A percentile compares a stretch with the other conserved stretches of the same genome.
These are phyloP conservation scores for Rhabdomys dilectus DNA, from an alignment of 2,113 vertebrate species.

Conservation along the genomic window DNA sequence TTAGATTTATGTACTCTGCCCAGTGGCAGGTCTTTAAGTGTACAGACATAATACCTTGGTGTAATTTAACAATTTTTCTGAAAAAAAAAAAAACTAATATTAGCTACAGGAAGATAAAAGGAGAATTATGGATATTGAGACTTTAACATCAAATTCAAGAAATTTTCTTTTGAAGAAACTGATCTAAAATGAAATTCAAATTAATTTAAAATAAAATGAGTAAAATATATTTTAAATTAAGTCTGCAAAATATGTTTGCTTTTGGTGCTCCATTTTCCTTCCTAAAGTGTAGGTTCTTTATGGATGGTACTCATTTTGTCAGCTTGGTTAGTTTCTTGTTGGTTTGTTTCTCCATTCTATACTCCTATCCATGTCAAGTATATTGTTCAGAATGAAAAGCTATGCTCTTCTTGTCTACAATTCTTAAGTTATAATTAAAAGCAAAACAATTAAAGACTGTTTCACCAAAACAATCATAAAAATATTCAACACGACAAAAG, in stretches of 20 bases:
- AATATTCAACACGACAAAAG: background rate
- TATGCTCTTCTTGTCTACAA: background rate
- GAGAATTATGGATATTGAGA: background rate
- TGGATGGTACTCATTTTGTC: background rate
- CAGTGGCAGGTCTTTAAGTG: background rate
- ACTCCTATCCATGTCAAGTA: background rate
- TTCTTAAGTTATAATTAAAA: background rate
- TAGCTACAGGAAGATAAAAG: background rate
- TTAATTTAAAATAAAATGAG: background rate
- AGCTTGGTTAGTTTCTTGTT: background rate
- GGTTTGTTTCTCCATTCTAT: background rate
- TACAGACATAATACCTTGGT: background rate
- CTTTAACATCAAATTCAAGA: conserved; percentile 8
- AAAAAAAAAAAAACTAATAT: conserved; percentile 25
- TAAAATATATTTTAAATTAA: background rate
- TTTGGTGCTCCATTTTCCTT: background rate
- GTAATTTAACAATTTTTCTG: background rate
- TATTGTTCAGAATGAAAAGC: background rate
- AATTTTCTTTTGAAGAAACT: background rate
- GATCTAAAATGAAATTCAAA: background rate
- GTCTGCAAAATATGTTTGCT: background rate
- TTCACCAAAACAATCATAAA: background rate
- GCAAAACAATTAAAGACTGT: background rate
- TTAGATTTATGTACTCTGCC: background rate
- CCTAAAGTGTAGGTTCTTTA: background rate